Conservation (phyloP, 64 coral and sea anemone genomes). For the Montipora capricornis region DNA sequence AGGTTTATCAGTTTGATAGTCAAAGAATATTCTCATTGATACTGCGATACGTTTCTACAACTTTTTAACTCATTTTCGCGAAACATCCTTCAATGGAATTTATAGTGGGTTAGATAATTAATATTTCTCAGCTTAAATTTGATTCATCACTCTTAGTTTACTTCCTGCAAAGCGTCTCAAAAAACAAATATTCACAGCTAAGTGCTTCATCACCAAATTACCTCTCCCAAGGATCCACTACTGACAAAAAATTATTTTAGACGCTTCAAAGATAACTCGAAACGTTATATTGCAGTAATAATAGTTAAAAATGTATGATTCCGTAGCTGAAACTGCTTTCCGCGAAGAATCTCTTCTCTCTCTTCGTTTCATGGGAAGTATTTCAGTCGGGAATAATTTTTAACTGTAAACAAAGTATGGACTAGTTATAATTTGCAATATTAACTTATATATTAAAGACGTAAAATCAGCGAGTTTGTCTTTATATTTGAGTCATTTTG, state of each 20-base stretch:
- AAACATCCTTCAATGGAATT: no score
- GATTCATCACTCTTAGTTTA: not conserved
- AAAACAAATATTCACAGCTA: no score
- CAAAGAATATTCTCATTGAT: no score
- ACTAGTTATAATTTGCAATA: slow-evolving; percentile 17
- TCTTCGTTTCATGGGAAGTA: not conserved
- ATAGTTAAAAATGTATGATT: not conserved
- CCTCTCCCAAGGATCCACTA: no score
- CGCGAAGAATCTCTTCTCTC: not conserved
- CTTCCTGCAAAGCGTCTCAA: no score
- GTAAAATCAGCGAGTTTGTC: slow-evolving; percentile 9
- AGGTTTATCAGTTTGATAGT: no score
- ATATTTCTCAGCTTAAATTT: no score
- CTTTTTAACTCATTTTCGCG: no score
- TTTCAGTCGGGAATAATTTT: not conserved
- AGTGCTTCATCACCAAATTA: no score
- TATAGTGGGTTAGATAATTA: no score
- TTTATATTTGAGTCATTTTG: not conserved
- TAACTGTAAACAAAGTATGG: slow-evolving; percentile 7
- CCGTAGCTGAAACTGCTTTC: not conserved
- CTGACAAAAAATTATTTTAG: no score
- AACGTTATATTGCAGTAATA: not conserved
- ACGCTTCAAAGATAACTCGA: not conserved
- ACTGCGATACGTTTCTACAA: no score
- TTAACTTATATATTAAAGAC: not conserved